Base-by-base conservation (phyloP, 1,140 invertebrate genomes). In the Formica selysi region DNA sequence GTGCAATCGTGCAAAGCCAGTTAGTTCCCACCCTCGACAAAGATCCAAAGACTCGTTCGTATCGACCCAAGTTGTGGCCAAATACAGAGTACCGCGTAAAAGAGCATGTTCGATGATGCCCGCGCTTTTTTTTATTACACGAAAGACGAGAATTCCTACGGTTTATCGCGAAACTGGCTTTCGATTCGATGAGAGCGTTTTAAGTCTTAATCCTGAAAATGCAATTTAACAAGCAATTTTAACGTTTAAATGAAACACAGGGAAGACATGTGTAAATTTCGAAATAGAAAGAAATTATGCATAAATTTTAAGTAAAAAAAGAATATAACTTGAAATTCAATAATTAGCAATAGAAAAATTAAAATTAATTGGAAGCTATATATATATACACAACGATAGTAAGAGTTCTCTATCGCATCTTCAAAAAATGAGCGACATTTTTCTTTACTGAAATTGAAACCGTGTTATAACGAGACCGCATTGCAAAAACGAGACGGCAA, bases 1-100 rank as follows among this genome's bases (percentile, higher is more conserved):
- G 78, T 80, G 78, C 64, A 71, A 61, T 48, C 79, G 79, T 41
- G 68, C 79, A 73, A 81, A 73, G 68, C 79, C 81, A 67, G 73
- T 65, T 79, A 74, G 57, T 91, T 89, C 85, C 86, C 88, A 91
- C 86, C 80, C 85, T 88, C 76, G 61, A 61, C n/a, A 79, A 79
- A 85, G 86, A 70, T 62, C 71, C 89, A 81, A 86, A 80, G 85
- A 87, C 41, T 51, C 61, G 11, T 4, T 65, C 13, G 61, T 54
- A 68, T 80, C 29, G 1, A 4, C 1, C 22, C 13, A 54, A 85
- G 73, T n/a, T 41, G n/a, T 70, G 29, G 4, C 44, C 36, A 22
- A 54, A 62, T 38, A 16, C n/a, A 44, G 67, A 73, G 54, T 57
- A 73, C 44, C 29, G 38, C 19, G 3, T 57, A 61, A 73, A 73